These are phyloP conservation scores for Actinia tenebrosa DNA, from an alignment of 64 coral and sea anemone genomes.

Conservation along the genomic window DNA sequence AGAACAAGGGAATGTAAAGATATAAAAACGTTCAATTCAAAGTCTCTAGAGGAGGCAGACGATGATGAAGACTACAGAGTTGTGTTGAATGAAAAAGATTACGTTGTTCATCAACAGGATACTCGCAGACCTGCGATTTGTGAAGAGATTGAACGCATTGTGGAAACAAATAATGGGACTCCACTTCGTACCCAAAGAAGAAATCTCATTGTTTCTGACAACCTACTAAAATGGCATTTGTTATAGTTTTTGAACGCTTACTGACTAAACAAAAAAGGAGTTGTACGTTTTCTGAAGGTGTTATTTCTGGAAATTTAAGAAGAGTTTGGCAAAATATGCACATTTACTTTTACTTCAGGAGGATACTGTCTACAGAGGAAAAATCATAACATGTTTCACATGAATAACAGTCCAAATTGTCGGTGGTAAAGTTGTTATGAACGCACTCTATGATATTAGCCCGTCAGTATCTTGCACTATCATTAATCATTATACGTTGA, in stretches of 20 bases:
- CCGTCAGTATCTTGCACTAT: no score
- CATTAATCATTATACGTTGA: no score
- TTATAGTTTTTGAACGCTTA: background rate
- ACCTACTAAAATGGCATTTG: conserved; percentile 17
- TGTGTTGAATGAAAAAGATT: background rate
- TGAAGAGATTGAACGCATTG: conserved; percentile 13
- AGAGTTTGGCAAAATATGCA: no score
- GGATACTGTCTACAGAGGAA: no score
- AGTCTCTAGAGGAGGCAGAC: background rate
- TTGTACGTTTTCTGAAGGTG: no score
- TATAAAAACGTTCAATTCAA: background rate
- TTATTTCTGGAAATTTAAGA: no score
- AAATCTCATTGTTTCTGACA: conserved; percentile 9
- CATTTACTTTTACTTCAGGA: no score
- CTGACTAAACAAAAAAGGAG: background rate
- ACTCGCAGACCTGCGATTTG: conserved; percentile 7
- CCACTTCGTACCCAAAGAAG: background rate
- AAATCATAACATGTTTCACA: no score
- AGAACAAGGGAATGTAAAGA: background rate
- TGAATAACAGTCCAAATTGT: no score
- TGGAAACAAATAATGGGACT: background rate
- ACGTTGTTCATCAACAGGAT: background rate
- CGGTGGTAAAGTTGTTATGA: no score
- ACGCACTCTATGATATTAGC: no score
- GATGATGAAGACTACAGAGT: background rate